Evolutionary conservation across 1,140 invertebrate species (phyloP).

Genomic region (Drosophila tsacasi): DNA sequence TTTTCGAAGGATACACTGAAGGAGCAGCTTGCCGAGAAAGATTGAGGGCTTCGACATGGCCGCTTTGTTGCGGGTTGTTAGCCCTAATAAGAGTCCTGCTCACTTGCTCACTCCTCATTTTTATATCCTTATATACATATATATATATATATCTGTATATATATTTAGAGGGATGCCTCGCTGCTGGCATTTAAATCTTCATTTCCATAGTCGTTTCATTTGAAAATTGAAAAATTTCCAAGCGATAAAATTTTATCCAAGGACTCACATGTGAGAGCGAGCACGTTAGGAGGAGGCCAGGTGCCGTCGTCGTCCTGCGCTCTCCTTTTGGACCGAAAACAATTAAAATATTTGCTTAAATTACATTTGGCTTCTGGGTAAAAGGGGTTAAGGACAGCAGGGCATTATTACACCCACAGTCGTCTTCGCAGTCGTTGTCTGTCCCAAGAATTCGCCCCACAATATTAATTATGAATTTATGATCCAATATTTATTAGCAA

Average conservation of each 20-base stretch:
- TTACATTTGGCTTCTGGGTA: conserved; percentile 39
- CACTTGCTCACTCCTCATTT: conserved; percentile 19
- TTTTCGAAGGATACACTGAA: conserved; percentile 32
- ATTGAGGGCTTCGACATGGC: conserved; percentile 45
- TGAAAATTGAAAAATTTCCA: conserved; percentile 79
- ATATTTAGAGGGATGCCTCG: neutral
- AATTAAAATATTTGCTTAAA: conserved; percentile 82
- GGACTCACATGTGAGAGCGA: conserved; percentile 17
- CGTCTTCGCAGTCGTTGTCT: neutral
- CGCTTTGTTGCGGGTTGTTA: conserved; percentile 79
- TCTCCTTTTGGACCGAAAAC: conserved; percentile 48
- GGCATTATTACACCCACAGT: conserved; percentile 1
- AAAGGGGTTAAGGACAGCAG: conserved; percentile 16
- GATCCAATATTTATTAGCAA: conserved; percentile 76
- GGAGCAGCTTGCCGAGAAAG: conserved; percentile 13
- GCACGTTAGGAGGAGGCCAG: neutral
- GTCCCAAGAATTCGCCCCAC: conserved; percentile 24
- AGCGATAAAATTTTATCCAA: conserved; percentile 72
- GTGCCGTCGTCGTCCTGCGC: conserved; percentile 15
- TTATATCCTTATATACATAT: too few relatives aligned
- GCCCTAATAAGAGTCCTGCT: conserved; percentile 71
- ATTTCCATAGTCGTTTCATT: conserved; percentile 51
- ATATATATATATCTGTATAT: neutral
- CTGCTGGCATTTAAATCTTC: conserved; percentile 40
- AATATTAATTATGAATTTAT: conserved; percentile 84